A percentile compares a stretch with the other conserved stretches of the same genome.
Evolutionary conservation across 2,888 invertebrate genomes (phyloP).

Genomic region (Nomada flava): DNA sequence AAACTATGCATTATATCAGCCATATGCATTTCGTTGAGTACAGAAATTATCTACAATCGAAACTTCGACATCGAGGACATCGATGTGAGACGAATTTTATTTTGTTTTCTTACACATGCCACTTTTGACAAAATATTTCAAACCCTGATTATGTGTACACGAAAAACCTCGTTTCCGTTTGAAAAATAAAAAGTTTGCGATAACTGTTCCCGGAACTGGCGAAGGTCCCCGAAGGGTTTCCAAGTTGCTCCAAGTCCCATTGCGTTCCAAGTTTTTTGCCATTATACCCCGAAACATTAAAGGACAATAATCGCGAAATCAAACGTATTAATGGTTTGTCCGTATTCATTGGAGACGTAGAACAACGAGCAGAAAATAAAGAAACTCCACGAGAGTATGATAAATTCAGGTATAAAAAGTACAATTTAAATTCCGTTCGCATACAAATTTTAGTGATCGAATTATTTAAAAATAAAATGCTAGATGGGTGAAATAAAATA

Average conservation of each 20-base stretch:
- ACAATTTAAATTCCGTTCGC: background rate
- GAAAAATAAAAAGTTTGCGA: background rate
- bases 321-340: constrained; percentile 66
- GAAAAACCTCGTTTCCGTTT: background rate
- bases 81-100: constrained; percentile 17
- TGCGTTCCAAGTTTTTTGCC: constrained; percentile 34
- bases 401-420: constrained; percentile 14
- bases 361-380: constrained; percentile 33
- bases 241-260: constrained; percentile 42
- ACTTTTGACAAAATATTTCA: background rate
- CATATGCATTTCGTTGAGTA: too few species aligned
- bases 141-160: constrained; percentile 4
- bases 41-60: background rate
- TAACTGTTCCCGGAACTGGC: constrained; percentile 52
- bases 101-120: constrained; percentile 26
- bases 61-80: background rate
- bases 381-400: background rate
- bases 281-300: constrained; percentile 36
- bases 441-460: background rate
- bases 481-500: background rate
- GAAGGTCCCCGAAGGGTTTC: constrained; percentile 34
- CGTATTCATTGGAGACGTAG: constrained; percentile 46
- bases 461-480: background rate
- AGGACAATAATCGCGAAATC: constrained; percentile 55
- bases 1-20: too few species aligned